Base-by-base conservation (phyloP, 92 coral and sea anemone species). In the Blastomussa wellsi region DNA sequence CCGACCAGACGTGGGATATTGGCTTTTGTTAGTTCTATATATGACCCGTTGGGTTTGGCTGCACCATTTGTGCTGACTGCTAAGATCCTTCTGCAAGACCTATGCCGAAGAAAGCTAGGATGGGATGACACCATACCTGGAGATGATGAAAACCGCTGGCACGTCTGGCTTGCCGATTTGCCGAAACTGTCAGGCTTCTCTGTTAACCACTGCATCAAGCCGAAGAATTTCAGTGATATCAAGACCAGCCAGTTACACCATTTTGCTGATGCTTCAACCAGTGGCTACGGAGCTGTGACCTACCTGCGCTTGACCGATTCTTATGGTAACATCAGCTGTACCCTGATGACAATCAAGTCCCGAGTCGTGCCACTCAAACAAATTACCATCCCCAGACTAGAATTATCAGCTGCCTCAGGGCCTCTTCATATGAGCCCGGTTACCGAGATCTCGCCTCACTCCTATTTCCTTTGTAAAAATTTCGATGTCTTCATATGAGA, bases 351-450 rank as follows among this genome's bases (percentile, higher is more conserved):
- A 71, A 83, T 71, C 19, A 80, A 89, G 32, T 73, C 92, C 6
- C 37, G 66, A 24, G n/a, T 80, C 44, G 86, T 84, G 20, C 92
- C 92, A 20, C 72, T 86, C 14, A 85, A 89, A 39, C 19, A 71
- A 26, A 49, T 75, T 28, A 86, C 82, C 13, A 76, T 89, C 15
- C 92, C 92, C 22, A 78, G 87, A 47, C 37, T 89, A 35, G 92
- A 89, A 70, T 72, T 89, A 67, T 86, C 90, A 22, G 90, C 86
- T 38, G 92, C 92, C 74, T 69, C 29, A 69, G 33, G 42, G n/a
- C n/a, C n/a, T n/a, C n/a, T n/a, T n/a, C n/a, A n/a, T n/a, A n/a
- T n/a, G n/a, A n/a, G n/a, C n/a, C n/a, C n/a, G n/a, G n/a, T n/a
- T n/a, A n/a, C n/a, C n/a, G n/a, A n/a, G n/a, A n/a, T n/a, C n/a